Percentiles rank a stretch among this genome's conserved stretches.
These are phyloP conservation scores for Drosophila teissieri DNA, from an alignment of 1,140 invertebrate species.

Conservation along the genomic window DNA sequence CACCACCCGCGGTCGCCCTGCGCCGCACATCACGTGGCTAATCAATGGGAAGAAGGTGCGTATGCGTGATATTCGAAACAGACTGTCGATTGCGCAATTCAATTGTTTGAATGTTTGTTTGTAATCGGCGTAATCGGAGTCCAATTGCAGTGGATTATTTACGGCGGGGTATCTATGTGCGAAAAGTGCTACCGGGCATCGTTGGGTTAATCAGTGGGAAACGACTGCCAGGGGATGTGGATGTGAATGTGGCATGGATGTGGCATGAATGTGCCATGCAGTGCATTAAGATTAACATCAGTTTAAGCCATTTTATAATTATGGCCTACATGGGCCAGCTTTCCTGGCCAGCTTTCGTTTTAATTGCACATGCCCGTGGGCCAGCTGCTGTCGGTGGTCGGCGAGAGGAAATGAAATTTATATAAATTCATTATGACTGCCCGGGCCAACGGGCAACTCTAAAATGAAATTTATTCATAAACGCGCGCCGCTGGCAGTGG, in stretches of 20 bases:
- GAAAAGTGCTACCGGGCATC: constrained; percentile 4
- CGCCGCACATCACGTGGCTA: constrained; percentile 92
- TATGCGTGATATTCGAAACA: constrained; percentile 58
- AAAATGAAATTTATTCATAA: constrained; percentile 83
- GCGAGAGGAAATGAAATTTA: constrained; percentile 75
- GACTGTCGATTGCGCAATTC: constrained; percentile 46
- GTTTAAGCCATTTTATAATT: constrained; percentile 82
- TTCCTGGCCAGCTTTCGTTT: constrained; percentile 62
- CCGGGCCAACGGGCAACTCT: constrained; percentile 61
- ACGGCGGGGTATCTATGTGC: constrained; percentile 4
- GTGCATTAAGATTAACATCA: constrained; percentile 76
- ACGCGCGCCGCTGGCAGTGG: constrained; percentile 31
- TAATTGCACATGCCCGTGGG: constrained; percentile 61
- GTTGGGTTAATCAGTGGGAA: constrained; percentile 38
- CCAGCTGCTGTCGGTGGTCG: constrained; percentile 36
- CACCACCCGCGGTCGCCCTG: constrained; percentile 89
- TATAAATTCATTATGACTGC: constrained; percentile 81
- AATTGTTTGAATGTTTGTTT: background rate
- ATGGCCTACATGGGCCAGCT: constrained; percentile 67
- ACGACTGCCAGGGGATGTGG: constrained; percentile 60
- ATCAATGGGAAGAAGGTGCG: constrained; percentile 92
- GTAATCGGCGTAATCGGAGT: constrained; percentile 22
- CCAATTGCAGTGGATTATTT: constrained; percentile 50
- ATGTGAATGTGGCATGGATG: constrained; percentile 3
- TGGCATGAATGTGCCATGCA: background rate